These are phyloP conservation scores for Fistularia commersonii DNA, from an alignment of 2,797 vertebrate genomes.

Conservation along the genomic window DNA sequence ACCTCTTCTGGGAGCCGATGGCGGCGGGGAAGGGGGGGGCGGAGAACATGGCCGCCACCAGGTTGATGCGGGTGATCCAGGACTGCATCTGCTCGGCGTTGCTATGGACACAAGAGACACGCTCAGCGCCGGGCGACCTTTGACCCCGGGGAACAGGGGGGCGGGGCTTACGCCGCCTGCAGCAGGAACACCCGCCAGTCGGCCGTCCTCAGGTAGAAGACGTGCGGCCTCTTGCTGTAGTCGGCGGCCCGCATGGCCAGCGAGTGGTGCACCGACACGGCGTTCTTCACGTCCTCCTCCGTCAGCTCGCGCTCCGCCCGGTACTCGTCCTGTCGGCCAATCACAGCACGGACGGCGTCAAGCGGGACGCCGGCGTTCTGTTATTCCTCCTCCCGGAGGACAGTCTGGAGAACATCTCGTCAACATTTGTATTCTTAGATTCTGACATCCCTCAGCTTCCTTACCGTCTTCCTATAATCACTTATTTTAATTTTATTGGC, in stretches of 20 bases:
- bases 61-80: constrained; percentile 97
- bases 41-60: constrained; percentile 95
- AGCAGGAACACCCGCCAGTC: constrained; percentile 98
- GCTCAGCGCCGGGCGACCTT: not conserved
- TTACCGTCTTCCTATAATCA: too few species aligned
- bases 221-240: constrained; percentile 93
- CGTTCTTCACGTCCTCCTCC: constrained; percentile 91
- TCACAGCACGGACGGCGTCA: constrained; percentile 12
- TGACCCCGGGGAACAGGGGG: not conserved
- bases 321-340: constrained; percentile 84
- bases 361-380: too few species aligned
- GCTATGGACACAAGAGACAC: constrained; percentile 52
- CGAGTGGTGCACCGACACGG: constrained; percentile 92
- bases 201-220: constrained; percentile 96
- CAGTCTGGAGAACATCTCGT: too few species aligned
- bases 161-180: constrained; percentile 84
- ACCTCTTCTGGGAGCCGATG: constrained; percentile 94
- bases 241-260: constrained; percentile 90
- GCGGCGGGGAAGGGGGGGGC: constrained; percentile 94
- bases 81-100: constrained; percentile 96
- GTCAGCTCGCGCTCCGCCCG: constrained; percentile 83
- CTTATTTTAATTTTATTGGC: too few species aligned
- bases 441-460: too few species aligned
- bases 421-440: too few species aligned
- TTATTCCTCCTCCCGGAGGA: not conserved